These are phyloP conservation scores for Aspidiotus rigidus DNA, from an alignment of 2,888 invertebrate genomes.

Conservation along the genomic window DNA sequence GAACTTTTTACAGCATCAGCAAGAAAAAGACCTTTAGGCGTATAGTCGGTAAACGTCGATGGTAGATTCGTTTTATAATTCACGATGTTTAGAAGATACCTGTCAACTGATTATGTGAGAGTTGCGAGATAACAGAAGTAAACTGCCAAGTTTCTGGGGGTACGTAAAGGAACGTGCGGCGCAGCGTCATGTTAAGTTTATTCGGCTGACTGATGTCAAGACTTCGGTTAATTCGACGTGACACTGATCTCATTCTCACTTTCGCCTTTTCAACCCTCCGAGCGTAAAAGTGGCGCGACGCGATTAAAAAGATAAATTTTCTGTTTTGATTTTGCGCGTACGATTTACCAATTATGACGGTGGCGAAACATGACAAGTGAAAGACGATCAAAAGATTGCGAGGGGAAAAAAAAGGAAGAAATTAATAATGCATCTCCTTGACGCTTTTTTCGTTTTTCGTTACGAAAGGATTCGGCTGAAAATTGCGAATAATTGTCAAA, in stretches of 20 bases:
- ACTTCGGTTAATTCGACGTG: constrained; percentile 31
- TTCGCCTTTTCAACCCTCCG: constrained; percentile 31
- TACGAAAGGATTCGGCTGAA: too few relatives aligned
- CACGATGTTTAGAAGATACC: constrained; percentile 32
- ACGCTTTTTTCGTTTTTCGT: too few relatives aligned
- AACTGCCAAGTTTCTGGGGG: constrained; percentile 21
- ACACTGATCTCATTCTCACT: constrained; percentile 32
- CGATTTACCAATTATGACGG: constrained; percentile 4
- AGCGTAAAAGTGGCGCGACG: constrained; percentile 22
- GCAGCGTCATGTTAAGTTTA: constrained; percentile 30
- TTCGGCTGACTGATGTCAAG: constrained; percentile 30
- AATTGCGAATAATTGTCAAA: too few relatives aligned
- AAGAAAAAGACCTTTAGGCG: constrained; percentile 31
- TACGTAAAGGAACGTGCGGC: constrained; percentile 14
- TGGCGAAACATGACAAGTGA: neutral
- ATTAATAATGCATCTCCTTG: too few relatives aligned
- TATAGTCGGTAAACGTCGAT: constrained; percentile 29
- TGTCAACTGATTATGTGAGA: constrained; percentile 33
- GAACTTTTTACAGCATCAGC: constrained; percentile 23
- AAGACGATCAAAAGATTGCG: neutral
- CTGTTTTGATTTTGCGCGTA: constrained; percentile 28
- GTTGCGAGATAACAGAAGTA: constrained; percentile 6
- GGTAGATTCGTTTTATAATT: constrained; percentile 31
- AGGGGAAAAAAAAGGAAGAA: too few relatives aligned
- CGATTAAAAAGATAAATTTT: constrained; percentile 28